These are phyloP conservation scores for Lutjanus argentimaculatus DNA, from an alignment of 2,797 vertebrate species.

Conservation along the genomic window DNA sequence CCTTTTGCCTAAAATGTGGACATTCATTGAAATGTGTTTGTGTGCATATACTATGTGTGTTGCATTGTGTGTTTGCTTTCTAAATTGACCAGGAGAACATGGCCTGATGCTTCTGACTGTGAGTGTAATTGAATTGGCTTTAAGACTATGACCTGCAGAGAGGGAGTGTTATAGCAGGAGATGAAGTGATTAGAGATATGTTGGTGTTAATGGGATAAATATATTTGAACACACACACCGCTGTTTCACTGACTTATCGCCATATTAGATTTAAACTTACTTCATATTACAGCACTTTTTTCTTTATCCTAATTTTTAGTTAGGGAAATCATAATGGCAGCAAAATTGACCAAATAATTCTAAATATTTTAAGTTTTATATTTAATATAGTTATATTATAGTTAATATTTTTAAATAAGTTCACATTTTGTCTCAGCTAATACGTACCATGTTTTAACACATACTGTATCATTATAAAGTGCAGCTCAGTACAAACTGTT, in stretches of 20 bases:
- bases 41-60: not conserved
- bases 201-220: conserved; percentile 3
- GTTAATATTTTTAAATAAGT: too few relatives aligned
- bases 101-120: conserved; percentile 33
- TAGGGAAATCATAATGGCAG: not conserved
- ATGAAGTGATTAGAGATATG: not conserved
- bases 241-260: not conserved
- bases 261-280: not conserved
- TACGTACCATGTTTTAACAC: conserved; percentile 7
- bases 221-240: not conserved
- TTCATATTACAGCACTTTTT: not conserved
- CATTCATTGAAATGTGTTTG: not conserved
- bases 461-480: not conserved
- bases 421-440: not conserved
- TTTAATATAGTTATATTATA: too few relatives aligned
- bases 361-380: too few relatives aligned
- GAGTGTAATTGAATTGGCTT: conserved; percentile 47
- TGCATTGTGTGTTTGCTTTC: not conserved
- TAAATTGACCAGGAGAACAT: not conserved
- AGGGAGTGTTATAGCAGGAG: conserved; percentile 20
- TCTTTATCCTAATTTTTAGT: not conserved
- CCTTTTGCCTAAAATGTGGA: not conserved
- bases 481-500: not conserved
- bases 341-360: not conserved
- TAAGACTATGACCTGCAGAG: conserved; percentile 15